phyloP scores from a whole-genome alignment of 2,888 invertebrate genomes.

The Seira sanloemensis region DNA sequence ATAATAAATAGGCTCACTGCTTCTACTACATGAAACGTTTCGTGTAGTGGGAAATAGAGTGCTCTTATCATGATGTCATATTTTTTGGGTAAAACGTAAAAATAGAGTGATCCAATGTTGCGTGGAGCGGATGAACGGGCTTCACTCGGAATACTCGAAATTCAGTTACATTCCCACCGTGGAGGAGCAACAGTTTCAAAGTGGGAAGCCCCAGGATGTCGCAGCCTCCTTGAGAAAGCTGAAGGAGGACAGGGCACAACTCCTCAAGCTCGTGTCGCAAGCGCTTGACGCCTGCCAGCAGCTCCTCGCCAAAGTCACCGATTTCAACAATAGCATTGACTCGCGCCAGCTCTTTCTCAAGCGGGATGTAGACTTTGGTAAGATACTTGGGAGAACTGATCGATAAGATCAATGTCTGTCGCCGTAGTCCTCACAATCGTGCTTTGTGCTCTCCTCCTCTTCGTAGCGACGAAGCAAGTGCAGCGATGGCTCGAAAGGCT shows the following conservation, averaged over 20 bases:
- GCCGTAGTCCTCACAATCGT: not conserved
- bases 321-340: conserved; percentile 63
- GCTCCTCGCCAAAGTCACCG: conserved; percentile 60
- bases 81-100: no score
- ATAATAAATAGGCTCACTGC: not conserved
- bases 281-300: conserved; percentile 63
- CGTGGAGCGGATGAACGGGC: conserved; percentile 56
- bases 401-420: not conserved
- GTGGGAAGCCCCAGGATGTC: conserved; percentile 38
- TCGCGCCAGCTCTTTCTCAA: conserved; percentile 65
- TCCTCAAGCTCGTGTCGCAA: conserved; percentile 54
- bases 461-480: conserved; percentile 82
- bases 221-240: conserved; percentile 42
- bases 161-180: conserved; percentile 50
- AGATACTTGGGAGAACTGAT: not conserved
- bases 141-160: conserved; percentile 63
- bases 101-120: conserved; percentile 49
- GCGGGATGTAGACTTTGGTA: conserved; percentile 64
- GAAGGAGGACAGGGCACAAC: conserved; percentile 57
- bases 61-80: not conserved
- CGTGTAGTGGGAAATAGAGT: no score
- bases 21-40: not conserved
- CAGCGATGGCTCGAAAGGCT: conserved; percentile 85
- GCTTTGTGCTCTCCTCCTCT: not conserved
- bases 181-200: conserved; percentile 37